Evolutionary conservation across 2,888 invertebrate genomes (phyloP).

Genomic region (Hirtodrosophila histrioides): DNA sequence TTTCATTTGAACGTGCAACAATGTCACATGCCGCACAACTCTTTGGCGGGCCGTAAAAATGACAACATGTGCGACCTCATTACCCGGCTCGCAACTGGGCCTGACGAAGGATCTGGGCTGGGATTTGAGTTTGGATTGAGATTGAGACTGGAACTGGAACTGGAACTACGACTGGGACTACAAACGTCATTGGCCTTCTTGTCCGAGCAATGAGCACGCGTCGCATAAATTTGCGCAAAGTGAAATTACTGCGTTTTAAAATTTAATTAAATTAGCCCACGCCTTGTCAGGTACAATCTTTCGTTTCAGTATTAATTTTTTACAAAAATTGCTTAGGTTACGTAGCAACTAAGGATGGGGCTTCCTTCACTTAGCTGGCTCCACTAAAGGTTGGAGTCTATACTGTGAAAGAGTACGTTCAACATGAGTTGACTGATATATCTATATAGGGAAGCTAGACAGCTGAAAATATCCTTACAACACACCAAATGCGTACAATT

Average conservation of each 20-base stretch:
- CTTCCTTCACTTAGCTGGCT: too few species aligned
- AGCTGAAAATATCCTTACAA: too few species aligned
- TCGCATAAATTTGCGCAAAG: conserved; percentile 55
- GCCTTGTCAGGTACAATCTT: background rate
- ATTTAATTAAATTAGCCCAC: conserved; percentile 52
- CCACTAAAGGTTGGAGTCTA: too few species aligned
- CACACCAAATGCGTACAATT: too few species aligned
- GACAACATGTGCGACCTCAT: conserved; percentile 62
- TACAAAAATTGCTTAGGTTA: too few species aligned
- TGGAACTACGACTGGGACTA: background rate
- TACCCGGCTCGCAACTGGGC: conserved; percentile 22
- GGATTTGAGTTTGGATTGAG: background rate
- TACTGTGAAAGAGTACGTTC: too few species aligned
- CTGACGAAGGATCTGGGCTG: conserved; percentile 23
- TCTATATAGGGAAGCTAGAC: too few species aligned
- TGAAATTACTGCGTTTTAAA: conserved; percentile 50
- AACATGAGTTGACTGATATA: too few species aligned
- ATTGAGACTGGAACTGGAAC: conserved; percentile 25
- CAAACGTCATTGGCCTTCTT: background rate
- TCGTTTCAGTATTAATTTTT: too few species aligned
- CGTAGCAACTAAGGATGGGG: too few species aligned
- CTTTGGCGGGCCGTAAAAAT: conserved; percentile 56
- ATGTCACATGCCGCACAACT: conserved; percentile 58
- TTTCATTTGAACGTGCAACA: conserved; percentile 50
- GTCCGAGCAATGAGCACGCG: conserved; percentile 59